These are phyloP conservation scores for Habrosyne pyritoides DNA, from an alignment of 2,888 invertebrate genomes.

Conservation along the genomic window DNA sequence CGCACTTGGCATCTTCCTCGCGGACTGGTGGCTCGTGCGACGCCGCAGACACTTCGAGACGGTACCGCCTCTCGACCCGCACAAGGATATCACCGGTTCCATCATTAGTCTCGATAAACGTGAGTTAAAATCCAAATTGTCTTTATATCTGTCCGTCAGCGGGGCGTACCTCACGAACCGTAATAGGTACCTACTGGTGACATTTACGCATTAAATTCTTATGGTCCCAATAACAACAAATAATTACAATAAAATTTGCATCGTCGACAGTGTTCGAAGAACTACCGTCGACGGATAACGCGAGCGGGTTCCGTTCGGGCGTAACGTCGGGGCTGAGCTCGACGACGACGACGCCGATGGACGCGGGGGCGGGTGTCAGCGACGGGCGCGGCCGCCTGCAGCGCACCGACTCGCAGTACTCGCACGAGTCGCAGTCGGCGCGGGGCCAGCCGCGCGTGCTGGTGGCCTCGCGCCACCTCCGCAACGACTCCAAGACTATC, in stretches of 20 bases:
- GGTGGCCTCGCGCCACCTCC: conserved; percentile 81
- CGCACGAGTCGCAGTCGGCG: conserved; percentile 57
- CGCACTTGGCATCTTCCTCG: conserved; percentile 92
- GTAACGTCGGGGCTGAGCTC: conserved; percentile 70
- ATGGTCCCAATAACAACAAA: too few species aligned
- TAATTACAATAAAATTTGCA: too few species aligned
- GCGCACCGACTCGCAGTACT: conserved; percentile 74
- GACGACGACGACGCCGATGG: conserved; percentile 67
- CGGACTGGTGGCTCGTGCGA: conserved; percentile 95
- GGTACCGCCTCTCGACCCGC: conserved; percentile 82
- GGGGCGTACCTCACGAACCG: too few species aligned
- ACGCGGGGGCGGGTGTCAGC: conserved; percentile 29
- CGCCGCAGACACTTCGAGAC: conserved; percentile 86
- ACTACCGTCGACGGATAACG: conserved; percentile 83
- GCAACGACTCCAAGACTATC: conserved; percentile 86
- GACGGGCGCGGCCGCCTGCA: conserved; percentile 48
- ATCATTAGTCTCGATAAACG: conserved; percentile 94
- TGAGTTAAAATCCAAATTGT: conserved; percentile 53
- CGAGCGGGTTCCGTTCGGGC: conserved; percentile 74
- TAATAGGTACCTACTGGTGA: too few species aligned
- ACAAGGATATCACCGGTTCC: conserved; percentile 87
- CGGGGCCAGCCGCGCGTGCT: conserved; percentile 65
- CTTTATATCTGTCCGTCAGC: background rate
- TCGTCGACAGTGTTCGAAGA: conserved; percentile 88
- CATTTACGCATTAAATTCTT: too few species aligned